phyloP scores from a whole-genome alignment of 2,888 invertebrate genomes.

The Nemotelus nigrinus region DNA sequence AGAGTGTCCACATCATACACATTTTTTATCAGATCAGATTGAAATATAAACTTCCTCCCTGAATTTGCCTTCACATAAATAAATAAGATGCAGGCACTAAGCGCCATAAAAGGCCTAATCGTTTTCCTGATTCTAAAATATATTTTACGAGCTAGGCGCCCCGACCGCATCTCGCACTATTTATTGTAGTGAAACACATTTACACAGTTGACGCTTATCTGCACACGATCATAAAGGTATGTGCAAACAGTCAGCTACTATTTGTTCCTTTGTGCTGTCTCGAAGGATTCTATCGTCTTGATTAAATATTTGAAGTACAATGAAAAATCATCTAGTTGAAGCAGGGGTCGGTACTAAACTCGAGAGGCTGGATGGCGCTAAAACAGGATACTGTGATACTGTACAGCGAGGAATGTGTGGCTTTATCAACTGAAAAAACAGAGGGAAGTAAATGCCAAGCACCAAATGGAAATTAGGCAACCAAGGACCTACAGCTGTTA shows the following conservation, averaged over 20 bases:
- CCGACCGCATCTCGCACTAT: background rate
- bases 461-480: no score
- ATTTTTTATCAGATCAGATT: conserved; percentile 12
- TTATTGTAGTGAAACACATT: background rate
- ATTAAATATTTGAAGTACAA: conserved; percentile 28
- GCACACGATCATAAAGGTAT: background rate
- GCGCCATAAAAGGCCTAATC: conserved; percentile 7
- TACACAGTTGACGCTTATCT: background rate
- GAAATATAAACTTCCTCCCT: conserved; percentile 42
- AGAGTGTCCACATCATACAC: background rate
- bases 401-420: no score
- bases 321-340: background rate
- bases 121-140: background rate
- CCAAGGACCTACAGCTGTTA: no score
- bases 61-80: conserved; percentile 16
- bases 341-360: background rate
- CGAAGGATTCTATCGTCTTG: conserved; percentile 8
- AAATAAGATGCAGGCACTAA: background rate
- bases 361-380: background rate
- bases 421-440: no score
- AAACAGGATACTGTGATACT: background rate
- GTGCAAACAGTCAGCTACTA: conserved; percentile 39
- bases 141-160: conserved; percentile 5
- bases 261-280: conserved; percentile 33
- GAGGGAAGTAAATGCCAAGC: no score